A percentile compares a stretch with the other conserved stretches of the same genome.
phyloP scores from a whole-genome alignment of 2,888 invertebrate species.

The Pseudococcus longispinus region DNA sequence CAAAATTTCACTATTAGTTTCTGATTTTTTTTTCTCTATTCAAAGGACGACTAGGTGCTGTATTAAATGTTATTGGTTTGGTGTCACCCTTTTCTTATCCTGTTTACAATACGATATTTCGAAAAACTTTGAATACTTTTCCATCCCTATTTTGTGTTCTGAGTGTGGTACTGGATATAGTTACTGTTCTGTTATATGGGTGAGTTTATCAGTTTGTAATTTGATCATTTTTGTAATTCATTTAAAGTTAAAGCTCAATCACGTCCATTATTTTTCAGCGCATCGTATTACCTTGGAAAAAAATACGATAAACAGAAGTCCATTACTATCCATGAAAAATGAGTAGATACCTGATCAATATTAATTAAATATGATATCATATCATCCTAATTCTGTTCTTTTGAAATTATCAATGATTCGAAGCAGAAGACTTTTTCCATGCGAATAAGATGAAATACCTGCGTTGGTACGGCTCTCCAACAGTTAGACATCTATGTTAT shows the following conservation, averaged over 20 bases:
- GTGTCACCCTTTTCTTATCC: not conserved
- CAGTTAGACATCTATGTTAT: no score
- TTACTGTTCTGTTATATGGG: not conserved
- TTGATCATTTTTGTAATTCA: no score
- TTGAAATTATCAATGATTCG: no score
- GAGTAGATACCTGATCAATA: no score
- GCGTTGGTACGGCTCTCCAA: no score
- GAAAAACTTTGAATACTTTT: not conserved
- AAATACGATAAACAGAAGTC: not conserved
- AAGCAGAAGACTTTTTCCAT: no score
- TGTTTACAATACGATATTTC: slow-evolving; percentile 17
- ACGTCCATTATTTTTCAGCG: not conserved
- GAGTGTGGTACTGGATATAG: not conserved
- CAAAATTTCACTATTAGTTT: not conserved
- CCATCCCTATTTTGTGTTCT: not conserved
- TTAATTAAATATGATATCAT: no score
- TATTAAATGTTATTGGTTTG: not conserved
- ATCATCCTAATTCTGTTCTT: no score
- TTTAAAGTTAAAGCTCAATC: no score
- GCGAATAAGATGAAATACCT: no score
- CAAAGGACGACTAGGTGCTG: not conserved
- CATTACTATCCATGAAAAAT: not conserved
- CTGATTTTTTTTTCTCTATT: not conserved
- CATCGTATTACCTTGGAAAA: not conserved
- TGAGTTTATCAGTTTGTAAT: not conserved